Evolutionary conservation across 2,113 vertebrate genomes (phyloP), one percentile per base, ranked within the genome.

Genomic region (Hemiprocne comata): DNA sequence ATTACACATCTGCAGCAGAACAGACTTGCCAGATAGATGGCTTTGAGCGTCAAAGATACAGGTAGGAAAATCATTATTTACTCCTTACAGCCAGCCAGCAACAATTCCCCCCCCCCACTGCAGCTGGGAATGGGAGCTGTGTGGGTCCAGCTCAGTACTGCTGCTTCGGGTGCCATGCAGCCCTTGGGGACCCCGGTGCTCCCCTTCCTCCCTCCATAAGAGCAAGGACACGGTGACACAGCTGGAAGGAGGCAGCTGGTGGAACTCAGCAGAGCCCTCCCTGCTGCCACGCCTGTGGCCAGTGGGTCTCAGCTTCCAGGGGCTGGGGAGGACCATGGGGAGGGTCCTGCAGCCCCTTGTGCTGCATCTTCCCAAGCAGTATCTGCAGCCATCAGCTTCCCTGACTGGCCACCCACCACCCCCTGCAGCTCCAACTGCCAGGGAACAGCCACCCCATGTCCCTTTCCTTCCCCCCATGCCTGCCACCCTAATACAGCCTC

Each of bases 61-160:
- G 33, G 31, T 7, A 42, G 28, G 18, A 28, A 91, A 60, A 9
- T 8, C 12, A 2, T 3, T 2, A 5, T 18, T 50, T 53, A 7
- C 24, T 57, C 44, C 60, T 21, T 11, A 16, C 2, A 4, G 31
- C 11, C 80, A n/a, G 44, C 38, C 55, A n/a, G 15, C 58, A 33
- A 1, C 11, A 10, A 29, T 3, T 21, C 50, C 44, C 24, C 11
- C 21, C 11, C 14, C 16, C 48, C n/a, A 0, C 2, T 3, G 55
- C 46, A 33, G 50, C 28, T 1, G 50, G 38, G 36, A 38, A 2
- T 0, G 3, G 77, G 36, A 62, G 20, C 16, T 1, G 5, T 0
- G 6, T 0, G 14, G 20, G 17, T 19, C 50, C 29, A 1, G 54
- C 5, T 29, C 18, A 1, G 24, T 0, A 1, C 67, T 1, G 23